Conservation (phyloP, 2,888 invertebrate genomes). For the Tetramorium bicarinatum region DNA sequence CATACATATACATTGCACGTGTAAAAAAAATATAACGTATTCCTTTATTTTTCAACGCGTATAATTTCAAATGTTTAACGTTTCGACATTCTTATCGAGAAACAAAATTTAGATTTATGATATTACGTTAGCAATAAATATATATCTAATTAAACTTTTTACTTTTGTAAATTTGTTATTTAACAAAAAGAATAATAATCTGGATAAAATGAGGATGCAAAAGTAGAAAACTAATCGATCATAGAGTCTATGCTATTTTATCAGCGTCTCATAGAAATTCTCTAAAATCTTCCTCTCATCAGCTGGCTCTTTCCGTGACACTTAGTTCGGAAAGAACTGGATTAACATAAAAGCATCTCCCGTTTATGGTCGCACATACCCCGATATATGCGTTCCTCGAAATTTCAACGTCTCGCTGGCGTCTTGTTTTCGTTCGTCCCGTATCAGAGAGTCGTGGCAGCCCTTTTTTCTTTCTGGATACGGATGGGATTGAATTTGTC, state of each 20-base stretch:
- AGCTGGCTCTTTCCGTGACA: background rate
- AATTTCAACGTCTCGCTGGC: slow-evolving; percentile 52
- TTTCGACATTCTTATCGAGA: background rate
- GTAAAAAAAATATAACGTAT: too few relatives aligned
- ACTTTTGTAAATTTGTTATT: background rate
- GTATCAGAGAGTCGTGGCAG: slow-evolving; percentile 41
- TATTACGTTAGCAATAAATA: background rate
- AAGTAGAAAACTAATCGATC: background rate
- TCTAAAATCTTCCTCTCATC: slow-evolving; percentile 34
- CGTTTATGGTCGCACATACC: slow-evolving; percentile 44
- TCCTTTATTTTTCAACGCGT: background rate
- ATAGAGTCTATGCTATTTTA: background rate
- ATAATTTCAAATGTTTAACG: background rate
- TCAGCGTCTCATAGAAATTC: slow-evolving; percentile 20
- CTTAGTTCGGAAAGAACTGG: slow-evolving; percentile 45
- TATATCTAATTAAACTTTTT: background rate
- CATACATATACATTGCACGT: background rate
- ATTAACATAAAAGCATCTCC: slow-evolving; percentile 55
- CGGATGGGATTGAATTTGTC: slow-evolving; percentile 60
- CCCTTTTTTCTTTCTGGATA: slow-evolving; percentile 35
- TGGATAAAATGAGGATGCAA: background rate
- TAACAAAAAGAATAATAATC: background rate
- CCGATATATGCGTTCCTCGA: slow-evolving; percentile 53
- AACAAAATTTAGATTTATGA: background rate
- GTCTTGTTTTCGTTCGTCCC: slow-evolving; percentile 48